A percentile compares a stretch with the other conserved stretches of the same genome.
phyloP scores from a whole-genome alignment of 2,113 vertebrate genomes.

The Calonectris borealis region DNA sequence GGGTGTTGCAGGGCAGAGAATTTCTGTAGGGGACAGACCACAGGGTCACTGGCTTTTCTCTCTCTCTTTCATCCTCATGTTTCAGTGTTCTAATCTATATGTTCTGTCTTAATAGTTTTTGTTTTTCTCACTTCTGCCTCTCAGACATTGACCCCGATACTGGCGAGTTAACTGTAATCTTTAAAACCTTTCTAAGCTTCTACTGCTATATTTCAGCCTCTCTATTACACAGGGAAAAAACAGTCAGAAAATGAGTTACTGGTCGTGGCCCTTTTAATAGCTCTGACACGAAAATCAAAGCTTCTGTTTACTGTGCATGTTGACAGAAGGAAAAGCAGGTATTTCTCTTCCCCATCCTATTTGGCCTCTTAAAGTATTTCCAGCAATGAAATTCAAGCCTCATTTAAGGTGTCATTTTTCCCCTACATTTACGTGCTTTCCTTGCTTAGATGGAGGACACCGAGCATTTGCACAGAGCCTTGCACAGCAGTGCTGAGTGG shows the following conservation, averaged over 20 bases:
- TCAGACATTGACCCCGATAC: neutral
- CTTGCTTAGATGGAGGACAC: neutral
- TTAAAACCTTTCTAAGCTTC: neutral
- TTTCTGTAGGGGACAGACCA: neutral
- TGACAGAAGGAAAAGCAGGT: neutral
- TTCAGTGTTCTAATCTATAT: neutral
- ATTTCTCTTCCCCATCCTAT: neutral
- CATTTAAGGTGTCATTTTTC: neutral
- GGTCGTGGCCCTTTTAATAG: neutral
- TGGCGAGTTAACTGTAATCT: neutral
- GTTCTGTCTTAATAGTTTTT: neutral
- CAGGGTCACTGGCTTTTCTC: neutral
- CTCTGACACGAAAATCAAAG: neutral
- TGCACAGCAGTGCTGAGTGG: neutral
- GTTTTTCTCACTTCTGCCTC: neutral
- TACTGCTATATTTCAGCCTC: neutral
- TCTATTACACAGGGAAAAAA: neutral
- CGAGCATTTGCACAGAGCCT: rapidly evolving
- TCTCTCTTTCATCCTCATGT: neutral
- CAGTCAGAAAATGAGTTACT: neutral
- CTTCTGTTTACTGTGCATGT: neutral
- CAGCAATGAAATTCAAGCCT: neutral
- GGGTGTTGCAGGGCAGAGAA: neutral
- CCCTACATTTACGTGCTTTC: neutral
- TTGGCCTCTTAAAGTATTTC: neutral